These are phyloP conservation scores for Pomacea maculata DNA, from an alignment of 1,140 invertebrate genomes.

Conservation along the genomic window DNA sequence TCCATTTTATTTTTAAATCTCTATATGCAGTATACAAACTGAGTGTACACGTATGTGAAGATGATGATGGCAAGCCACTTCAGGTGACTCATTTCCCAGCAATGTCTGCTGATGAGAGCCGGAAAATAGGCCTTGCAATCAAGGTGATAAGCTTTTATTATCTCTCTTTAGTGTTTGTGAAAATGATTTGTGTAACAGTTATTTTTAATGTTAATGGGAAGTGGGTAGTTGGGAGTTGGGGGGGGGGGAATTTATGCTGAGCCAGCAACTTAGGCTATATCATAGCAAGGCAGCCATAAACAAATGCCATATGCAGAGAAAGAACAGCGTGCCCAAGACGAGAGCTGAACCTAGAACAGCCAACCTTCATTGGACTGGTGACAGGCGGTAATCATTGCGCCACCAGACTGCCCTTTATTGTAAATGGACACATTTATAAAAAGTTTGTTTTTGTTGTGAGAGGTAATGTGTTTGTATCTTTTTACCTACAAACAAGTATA, in stretches of 20 bases:
- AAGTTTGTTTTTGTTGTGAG: neutral
- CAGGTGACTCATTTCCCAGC: conserved; percentile 89
- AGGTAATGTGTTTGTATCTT: neutral
- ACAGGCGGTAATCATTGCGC: too few relatives aligned
- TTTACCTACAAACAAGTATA: neutral
- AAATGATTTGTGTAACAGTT: neutral
- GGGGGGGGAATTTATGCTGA: too few relatives aligned
- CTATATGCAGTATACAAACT: conserved; percentile 74
- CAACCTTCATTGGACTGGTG: too few relatives aligned
- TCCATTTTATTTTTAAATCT: neutral
- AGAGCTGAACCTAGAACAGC: too few relatives aligned
- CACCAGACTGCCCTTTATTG: too few relatives aligned
- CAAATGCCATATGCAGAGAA: too few relatives aligned
- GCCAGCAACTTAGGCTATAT: too few relatives aligned
- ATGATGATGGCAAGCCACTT: conserved; percentile 82
- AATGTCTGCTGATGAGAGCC: conserved; percentile 75
- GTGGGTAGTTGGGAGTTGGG: too few relatives aligned
- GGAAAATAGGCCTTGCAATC: conserved; percentile 64
- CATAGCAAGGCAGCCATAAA: too few relatives aligned
- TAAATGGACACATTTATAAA: too few relatives aligned
- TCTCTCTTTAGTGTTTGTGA: conserved; percentile 1
- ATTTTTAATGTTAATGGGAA: neutral
- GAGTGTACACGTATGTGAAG: conserved; percentile 86
- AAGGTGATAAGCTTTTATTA: conserved; percentile 50
- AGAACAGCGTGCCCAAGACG: too few relatives aligned